A percentile compares a stretch with the other conserved stretches of the same genome.
Conservation (phyloP, 2,113 vertebrate genomes). For the Ceuthmochares aereus region DNA sequence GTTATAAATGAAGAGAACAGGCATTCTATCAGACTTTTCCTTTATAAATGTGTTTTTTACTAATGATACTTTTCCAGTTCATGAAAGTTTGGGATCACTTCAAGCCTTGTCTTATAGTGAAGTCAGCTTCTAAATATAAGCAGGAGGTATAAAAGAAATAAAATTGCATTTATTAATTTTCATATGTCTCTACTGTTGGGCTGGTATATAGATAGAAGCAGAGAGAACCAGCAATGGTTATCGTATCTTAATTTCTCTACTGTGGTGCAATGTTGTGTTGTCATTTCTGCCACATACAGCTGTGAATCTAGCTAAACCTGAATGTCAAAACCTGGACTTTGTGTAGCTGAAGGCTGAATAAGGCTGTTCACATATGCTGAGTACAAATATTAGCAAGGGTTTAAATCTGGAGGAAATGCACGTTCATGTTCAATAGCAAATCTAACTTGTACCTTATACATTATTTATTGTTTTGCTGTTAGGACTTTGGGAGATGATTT, state of each 20-base stretch:
- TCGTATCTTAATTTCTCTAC: background rate
- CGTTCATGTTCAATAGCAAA: background rate
- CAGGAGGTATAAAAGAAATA: background rate
- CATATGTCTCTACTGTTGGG: background rate
- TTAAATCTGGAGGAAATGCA: background rate
- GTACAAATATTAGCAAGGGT: background rate
- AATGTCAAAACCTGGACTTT: background rate
- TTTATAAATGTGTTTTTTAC: background rate
- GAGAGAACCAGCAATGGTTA: background rate
- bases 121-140: background rate
- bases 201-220: background rate
- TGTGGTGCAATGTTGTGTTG: background rate
- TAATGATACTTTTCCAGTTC: background rate
- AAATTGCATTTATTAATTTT: background rate
- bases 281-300: background rate
- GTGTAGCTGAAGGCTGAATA: background rate
- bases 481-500: background rate
- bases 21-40: background rate
- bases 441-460: background rate
- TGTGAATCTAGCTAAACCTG: background rate
- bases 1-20: background rate
- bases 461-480: background rate
- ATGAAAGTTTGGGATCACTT: background rate
- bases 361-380: background rate
- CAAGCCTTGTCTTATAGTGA: background rate